Base-by-base conservation (phyloP, 2,113 vertebrate genomes). In the Sitta europaea region DNA sequence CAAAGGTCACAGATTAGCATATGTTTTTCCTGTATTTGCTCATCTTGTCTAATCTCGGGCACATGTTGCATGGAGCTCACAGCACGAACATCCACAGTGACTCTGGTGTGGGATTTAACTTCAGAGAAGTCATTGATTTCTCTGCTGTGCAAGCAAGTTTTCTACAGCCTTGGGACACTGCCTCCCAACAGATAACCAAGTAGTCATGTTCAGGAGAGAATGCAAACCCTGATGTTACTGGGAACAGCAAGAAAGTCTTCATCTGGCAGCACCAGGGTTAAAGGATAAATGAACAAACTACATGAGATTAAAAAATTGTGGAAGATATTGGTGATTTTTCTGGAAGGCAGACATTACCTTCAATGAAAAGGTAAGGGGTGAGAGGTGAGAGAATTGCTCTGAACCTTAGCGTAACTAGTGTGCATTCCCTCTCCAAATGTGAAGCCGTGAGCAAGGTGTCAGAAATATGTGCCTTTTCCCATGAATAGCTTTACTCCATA, bases 231-330 rank as follows among this genome's bases (percentile, higher is more conserved):
- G 47, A 50, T 68, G 33, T 33, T 68, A n/a, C 38, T 38, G 38
- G 14, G 38, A 59, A 77, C 0, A 0, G 10, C 23, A 45, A 53
- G 54, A 45, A 53, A 12, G 4, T 16, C 12, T 77, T 77, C 38
- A 20, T 38, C 38, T 77, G 47, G 28, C 15, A 53, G 17, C 23
- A 23, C 33, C 24, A 31, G 70, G 10, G 33, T 55, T 47, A 77
- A 89, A 74, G 11, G 16, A 9, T 38, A 3, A n/a, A 36, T 23
- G 25, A 80, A 22, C 15, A 86, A 24, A 36, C 8, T 20, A 21
- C 14, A 21, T 1, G 4, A 54, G 25, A 57, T 22, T 58, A 13
- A 83, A 70, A 70, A 35, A 25, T 20, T 61, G 5, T 67, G 42
- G 70, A 89, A 65, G 25, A 36, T n/a, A 38, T 2, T 67, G 59